Evolutionary conservation across 2,113 vertebrate species (phyloP), one percentile per base, ranked within the genome.

Genomic region (Bostrychus sinensis): DNA sequence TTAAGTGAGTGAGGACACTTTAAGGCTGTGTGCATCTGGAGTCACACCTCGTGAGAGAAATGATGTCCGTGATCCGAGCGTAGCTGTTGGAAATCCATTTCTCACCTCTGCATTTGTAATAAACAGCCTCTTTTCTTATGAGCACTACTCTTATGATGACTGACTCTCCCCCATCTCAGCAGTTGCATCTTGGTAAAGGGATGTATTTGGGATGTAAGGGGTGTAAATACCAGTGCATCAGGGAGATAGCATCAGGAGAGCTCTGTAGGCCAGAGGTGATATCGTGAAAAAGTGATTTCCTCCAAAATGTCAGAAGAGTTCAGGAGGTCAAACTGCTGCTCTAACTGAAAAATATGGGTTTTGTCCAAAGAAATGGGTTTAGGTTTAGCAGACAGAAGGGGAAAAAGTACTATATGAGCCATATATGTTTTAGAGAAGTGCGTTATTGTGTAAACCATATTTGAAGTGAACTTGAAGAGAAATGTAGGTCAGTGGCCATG

Each of bases 201-300:
- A 67, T 57, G 43, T 19, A 7, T 36, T 32, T n/a, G 19, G 23
- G 36, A 32, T 38, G 62, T 43, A 3, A 2, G 10, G 42, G 7
- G 42, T 20, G 66, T 70, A 13, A n/a, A 20, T 55, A 75, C 80
- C 75, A 39, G 60, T 26, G 32, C 65, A 70, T 72, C 22, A 19
- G 28, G 34, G 48, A 77, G 71, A 86, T 70, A 76, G 61, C 76
- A 80, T 84, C 69, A 45, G 65, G 60, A 38, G 69, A 45, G 72
- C 57, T 78, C 62, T 73, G 66, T 26, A 58, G 63, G 55, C 38
- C 46, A 56, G 36, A 60, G 57, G 56, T 74, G 78, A 77, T 80
- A 77, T 75, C 50, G 59, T 48, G 46, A 64, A 80, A 83, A 78
- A 76, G 50, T 62, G 43, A 56, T 77, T 80, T 83, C 68, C 50